These are phyloP conservation scores for Aviceda subcristata DNA, from an alignment of 2,113 vertebrate species.

Conservation along the genomic window DNA sequence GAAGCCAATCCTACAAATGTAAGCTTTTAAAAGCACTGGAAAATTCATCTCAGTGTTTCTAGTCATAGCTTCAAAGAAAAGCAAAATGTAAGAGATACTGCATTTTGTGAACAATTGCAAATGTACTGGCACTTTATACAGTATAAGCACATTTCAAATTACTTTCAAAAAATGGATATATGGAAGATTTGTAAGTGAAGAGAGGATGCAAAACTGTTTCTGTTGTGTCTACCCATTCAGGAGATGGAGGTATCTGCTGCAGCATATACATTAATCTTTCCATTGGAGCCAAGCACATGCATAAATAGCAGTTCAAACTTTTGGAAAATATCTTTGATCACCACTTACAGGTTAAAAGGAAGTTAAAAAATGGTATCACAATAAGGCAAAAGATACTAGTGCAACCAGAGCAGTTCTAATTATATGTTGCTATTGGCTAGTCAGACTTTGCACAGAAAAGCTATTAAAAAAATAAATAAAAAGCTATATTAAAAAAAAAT, in stretches of 20 bases:
- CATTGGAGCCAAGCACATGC: background rate
- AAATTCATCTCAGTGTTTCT: background rate
- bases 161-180: background rate
- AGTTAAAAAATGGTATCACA: slow-evolving; percentile 14
- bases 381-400: background rate
- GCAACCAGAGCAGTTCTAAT: slow-evolving; percentile 46
- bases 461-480: background rate
- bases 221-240: background rate
- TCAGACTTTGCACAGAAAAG: slow-evolving; percentile 16
- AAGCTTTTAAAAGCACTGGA: background rate
- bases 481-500: background rate
- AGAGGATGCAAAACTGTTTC: background rate
- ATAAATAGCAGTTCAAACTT: slow-evolving; percentile 48
- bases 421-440: slow-evolving; percentile 35
- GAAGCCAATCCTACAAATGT: background rate
- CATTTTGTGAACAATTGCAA: background rate
- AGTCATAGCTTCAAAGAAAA: slow-evolving; percentile 3
- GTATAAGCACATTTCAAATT: background rate
- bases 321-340: slow-evolving; percentile 28
- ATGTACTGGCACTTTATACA: background rate
- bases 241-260: background rate
- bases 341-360: slow-evolving; percentile 39
- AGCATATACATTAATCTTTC: background rate
- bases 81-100: background rate
- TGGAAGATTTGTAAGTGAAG: background rate